Evolutionary conservation across 2,113 vertebrate species (phyloP).

Genomic region (Electrona antarctica): DNA sequence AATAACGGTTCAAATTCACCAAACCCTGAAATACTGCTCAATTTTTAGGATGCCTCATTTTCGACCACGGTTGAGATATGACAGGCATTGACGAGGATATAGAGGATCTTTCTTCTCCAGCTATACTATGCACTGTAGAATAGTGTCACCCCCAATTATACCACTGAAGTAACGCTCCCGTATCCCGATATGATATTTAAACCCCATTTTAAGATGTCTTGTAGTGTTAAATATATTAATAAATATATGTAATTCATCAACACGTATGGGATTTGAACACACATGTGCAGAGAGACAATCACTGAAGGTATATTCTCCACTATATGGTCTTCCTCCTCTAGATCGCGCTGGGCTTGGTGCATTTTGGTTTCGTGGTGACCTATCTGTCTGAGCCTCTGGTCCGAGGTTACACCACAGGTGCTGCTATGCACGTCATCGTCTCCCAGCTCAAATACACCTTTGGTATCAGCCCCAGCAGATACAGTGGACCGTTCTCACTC

Average conservation of each 20-base stretch:
- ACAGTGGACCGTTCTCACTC: conserved; percentile 84
- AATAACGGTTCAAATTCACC: too few relatives aligned
- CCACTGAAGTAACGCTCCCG: background rate
- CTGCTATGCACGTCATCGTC: conserved; percentile 88
- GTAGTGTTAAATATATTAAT: too few relatives aligned
- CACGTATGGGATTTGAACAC: background rate
- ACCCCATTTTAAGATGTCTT: background rate
- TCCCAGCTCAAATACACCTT: conserved; percentile 95
- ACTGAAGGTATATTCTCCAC: background rate
- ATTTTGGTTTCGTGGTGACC: conserved; percentile 94
- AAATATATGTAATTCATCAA: background rate
- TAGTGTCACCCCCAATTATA: background rate
- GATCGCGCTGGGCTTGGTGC: conserved; percentile 88
- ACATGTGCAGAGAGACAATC: background rate
- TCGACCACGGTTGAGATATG: too few relatives aligned
- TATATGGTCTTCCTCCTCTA: conserved; percentile 42
- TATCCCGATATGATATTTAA: background rate
- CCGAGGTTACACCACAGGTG: conserved; percentile 90
- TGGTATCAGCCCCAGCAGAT: conserved; percentile 76
- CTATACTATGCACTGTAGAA: background rate
- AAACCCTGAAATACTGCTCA: background rate
- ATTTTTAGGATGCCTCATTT: too few relatives aligned
- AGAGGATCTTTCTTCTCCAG: too few relatives aligned
- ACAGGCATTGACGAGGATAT: too few relatives aligned
- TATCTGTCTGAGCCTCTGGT: conserved; percentile 95